phyloP scores from a whole-genome alignment of 35 echinoderm and acorn worm genomes.

The Amphiura filiformis region DNA sequence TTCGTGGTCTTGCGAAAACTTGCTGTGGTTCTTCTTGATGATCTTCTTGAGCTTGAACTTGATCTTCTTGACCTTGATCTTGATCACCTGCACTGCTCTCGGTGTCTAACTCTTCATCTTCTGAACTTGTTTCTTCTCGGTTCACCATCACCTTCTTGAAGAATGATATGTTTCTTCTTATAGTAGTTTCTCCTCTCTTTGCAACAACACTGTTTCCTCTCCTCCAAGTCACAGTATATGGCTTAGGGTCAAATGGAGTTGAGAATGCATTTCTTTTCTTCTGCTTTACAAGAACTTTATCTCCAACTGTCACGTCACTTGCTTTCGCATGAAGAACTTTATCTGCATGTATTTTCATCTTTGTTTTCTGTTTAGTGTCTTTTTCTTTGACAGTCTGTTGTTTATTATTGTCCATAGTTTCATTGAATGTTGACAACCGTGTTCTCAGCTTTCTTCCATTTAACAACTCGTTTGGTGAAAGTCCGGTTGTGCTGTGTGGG shows the following conservation, averaged over 20 bases:
- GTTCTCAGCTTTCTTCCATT: conserved; percentile 13
- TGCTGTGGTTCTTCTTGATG: background rate
- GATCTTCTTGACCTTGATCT: background rate
- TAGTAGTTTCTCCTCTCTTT: background rate
- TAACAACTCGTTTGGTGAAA: conserved; percentile 34
- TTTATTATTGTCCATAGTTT: background rate
- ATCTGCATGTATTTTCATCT: conserved; percentile 13
- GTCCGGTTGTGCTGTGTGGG: conserved; percentile 35
- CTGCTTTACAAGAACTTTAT: conserved; percentile 39
- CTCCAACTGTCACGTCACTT: conserved; percentile 16
- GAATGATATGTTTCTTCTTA: conserved; percentile 1
- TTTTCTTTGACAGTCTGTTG: too few relatives aligned
- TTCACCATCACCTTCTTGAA: conserved; percentile 2
- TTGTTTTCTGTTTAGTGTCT: conserved; percentile 11
- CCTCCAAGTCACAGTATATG: background rate
- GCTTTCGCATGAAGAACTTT: background rate
- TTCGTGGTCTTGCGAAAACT: background rate
- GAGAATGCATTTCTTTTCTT: conserved; percentile 17
- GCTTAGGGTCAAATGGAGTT: conserved; percentile 16
- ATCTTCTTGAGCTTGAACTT: background rate
- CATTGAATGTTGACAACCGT: background rate
- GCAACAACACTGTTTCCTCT: conserved; percentile 18
- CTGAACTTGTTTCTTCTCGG: background rate
- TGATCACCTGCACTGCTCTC: background rate
- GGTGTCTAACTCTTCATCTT: too few relatives aligned